Conservation (phyloP, 2,113 vertebrate species). For the Ptychochromis oligacanthus region DNA sequence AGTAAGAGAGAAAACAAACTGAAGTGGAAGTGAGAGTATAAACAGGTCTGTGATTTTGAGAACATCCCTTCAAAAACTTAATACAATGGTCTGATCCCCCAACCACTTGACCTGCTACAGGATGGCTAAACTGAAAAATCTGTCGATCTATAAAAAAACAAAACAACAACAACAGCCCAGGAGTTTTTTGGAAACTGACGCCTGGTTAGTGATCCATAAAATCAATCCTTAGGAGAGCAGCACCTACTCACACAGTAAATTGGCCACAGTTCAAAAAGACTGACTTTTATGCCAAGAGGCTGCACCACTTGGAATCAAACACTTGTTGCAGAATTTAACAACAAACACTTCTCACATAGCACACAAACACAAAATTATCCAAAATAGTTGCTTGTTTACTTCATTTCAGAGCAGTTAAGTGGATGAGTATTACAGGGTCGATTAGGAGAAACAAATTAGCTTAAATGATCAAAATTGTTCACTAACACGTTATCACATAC, state of each 20-base stretch:
- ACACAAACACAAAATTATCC: neutral
- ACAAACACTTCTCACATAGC: neutral
- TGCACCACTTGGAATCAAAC: neutral
- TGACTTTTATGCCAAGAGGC: slow-evolving; percentile 5
- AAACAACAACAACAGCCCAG: neutral
- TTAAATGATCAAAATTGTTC: slow-evolving; percentile 28
- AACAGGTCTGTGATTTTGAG: neutral
- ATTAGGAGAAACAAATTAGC: slow-evolving; percentile 38
- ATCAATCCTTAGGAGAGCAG: slow-evolving; percentile 31
- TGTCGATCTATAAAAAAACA: neutral
- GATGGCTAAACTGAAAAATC: neutral
- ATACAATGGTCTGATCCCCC: neutral
- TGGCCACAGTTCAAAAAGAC: slow-evolving; percentile 16
- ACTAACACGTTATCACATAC: slow-evolving; percentile 26
- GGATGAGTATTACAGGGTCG: slow-evolving; percentile 9
- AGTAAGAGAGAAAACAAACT: slow-evolving; percentile 4
- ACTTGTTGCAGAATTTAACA: neutral
- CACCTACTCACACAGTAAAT: slow-evolving; percentile 32
- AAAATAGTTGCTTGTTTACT: neutral
- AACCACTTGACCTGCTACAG: neutral
- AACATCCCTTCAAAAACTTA: neutral
- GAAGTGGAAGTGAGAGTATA: neutral
- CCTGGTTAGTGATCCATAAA: slow-evolving; percentile 48
- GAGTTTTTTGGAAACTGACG: slow-evolving; percentile 20
- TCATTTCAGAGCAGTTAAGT: slow-evolving; percentile 12